Evolutionary conservation across 2,797 vertebrate genomes (phyloP).

Genomic region (Rhinophrynus dorsalis): DNA sequence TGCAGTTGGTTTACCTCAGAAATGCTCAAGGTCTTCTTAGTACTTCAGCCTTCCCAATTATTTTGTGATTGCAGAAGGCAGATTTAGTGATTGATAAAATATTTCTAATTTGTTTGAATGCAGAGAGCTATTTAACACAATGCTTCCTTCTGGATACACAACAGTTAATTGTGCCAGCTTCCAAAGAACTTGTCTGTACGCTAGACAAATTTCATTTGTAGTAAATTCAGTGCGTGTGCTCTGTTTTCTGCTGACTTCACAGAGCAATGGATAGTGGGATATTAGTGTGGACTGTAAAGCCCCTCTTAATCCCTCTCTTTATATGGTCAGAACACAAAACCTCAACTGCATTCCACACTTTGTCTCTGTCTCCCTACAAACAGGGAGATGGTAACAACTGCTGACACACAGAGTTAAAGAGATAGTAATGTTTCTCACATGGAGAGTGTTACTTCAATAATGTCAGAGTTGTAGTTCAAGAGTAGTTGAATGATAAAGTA

Average conservation of each 20-base stretch:
- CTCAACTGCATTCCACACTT: neutral
- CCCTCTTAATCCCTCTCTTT: neutral
- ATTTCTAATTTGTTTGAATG: neutral
- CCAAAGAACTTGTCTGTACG: slow-evolving; percentile 6
- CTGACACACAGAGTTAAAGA: neutral
- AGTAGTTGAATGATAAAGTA: too few species aligned
- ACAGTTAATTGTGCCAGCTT: neutral
- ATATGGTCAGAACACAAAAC: slow-evolving; percentile 9
- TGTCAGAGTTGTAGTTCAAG: too few species aligned
- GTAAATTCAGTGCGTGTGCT: slow-evolving; percentile 28
- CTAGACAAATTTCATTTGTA: slow-evolving; percentile 25
- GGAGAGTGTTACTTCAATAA: too few species aligned
- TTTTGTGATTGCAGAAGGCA: too few species aligned
- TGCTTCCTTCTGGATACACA: slow-evolving; percentile 4
- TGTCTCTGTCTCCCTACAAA: neutral
- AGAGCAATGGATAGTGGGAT: slow-evolving; percentile 1
- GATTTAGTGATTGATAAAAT: too few species aligned
- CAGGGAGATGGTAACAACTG: neutral
- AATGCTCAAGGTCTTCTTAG: too few species aligned
- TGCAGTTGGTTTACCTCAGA: too few species aligned
- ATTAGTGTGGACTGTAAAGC: slow-evolving; percentile 23
- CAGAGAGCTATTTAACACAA: neutral
- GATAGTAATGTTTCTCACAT: too few species aligned
- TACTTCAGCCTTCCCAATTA: too few species aligned
- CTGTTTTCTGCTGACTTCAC: slow-evolving; percentile 27